Conservation (phyloP, 1,140 invertebrate genomes). For the Drosophila sturtevanti region DNA sequence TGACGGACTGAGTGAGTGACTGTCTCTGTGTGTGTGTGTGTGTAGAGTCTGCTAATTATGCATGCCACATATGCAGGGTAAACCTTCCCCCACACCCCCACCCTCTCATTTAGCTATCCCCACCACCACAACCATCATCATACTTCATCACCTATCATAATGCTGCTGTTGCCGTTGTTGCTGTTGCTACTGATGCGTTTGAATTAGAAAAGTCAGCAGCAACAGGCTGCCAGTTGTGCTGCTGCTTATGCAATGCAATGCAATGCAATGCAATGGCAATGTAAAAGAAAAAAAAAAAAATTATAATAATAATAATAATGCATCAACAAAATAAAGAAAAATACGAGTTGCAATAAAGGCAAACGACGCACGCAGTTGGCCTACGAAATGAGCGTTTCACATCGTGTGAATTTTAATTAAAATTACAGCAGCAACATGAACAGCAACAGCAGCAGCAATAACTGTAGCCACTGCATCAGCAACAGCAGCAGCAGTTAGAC, state of each 20-base stretch:
- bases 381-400: slow-evolving; percentile 75
- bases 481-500: slow-evolving; percentile 43
- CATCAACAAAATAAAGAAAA: slow-evolving; percentile 62
- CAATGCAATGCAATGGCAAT: slow-evolving; percentile 34
- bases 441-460: slow-evolving; percentile 2
- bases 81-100: too few relatives aligned
- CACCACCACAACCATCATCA: background rate
- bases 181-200: slow-evolving; percentile 32
- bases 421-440: slow-evolving; percentile 28
- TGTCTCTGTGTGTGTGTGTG: slow-evolving; percentile 11
- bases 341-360: slow-evolving; percentile 59
- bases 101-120: background rate
- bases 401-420: slow-evolving; percentile 81
- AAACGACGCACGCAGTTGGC: slow-evolving; percentile 71
- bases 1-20: background rate
- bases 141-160: slow-evolving; percentile 2
- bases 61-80: slow-evolving; percentile 68
- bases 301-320: slow-evolving; percentile 65
- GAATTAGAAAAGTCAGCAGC: slow-evolving; percentile 61
- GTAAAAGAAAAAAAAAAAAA: slow-evolving; percentile 44
- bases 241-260: slow-evolving; percentile 63
- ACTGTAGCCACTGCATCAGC: slow-evolving; percentile 4
- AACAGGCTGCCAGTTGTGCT: slow-evolving; percentile 53
- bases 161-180: background rate
- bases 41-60: slow-evolving; percentile 67